Evolutionary conservation across 2,888 invertebrate genomes (phyloP), one percentile per base, ranked within the genome.

Genomic region (Andrena fulva): DNA sequence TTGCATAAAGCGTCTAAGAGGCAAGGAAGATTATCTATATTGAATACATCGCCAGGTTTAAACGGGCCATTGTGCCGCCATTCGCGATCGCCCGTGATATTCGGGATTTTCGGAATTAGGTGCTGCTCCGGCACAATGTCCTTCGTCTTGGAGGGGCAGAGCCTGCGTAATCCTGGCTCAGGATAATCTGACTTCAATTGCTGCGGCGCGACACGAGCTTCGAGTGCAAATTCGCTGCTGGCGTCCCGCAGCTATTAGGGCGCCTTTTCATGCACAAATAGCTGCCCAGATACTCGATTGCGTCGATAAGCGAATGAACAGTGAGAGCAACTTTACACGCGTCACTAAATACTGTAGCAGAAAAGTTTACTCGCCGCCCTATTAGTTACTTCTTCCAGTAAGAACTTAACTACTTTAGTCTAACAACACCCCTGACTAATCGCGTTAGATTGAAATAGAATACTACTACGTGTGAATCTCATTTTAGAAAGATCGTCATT

Each of bases 181-280:
- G 92, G 91, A 92, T 93, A 93, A 93, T 92, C 93, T 91, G 87
- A 78, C 77, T 62, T 92, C 90, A 93, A 92, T 42, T 93, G 82
- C 91, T 84, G 87, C 86, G 83, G 59, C 69, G 54, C 86, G 83
- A 80, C 85, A 86, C 87, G 75, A 91, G 91, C 91, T 89, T 89
- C 82, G 85, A 89, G 87, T 82, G 89, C 89, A 89, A 91, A 92
- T 89, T 87, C 82, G 75, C 86, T 89, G 90, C 89, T 92, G 90
- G 71, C 68, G 54, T 56, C 29, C n/a, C 27, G 16, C 20, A 52
- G 60, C 56, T 31, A 56, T 20, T 50, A 12, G 42, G 16, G 10
- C 33, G 54, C 48, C 29, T 48, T 80, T 20, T 48, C 48, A 7
- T 16, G 1, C 16, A 16, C 6, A 42, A 42, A 42, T 42, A 42